Evolutionary conservation across 2,888 invertebrate genomes (phyloP).

Genomic region (Sialis lutaria): DNA sequence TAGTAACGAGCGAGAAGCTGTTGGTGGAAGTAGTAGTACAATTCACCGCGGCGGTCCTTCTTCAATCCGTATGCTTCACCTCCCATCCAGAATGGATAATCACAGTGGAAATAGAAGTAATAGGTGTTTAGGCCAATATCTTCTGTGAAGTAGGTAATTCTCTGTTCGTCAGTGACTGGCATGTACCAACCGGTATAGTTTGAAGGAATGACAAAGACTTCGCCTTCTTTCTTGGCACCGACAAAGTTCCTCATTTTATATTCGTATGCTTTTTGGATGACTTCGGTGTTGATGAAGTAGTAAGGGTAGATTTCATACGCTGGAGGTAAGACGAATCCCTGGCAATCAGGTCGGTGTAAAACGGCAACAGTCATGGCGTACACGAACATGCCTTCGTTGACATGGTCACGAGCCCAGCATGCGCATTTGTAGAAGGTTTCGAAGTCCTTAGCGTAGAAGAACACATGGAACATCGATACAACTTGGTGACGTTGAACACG

Average conservation of each 20-base stretch:
- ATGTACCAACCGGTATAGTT: constrained; percentile 29
- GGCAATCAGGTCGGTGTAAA: constrained; percentile 37
- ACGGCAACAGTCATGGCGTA: constrained; percentile 41
- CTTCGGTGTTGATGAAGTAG: constrained; percentile 40
- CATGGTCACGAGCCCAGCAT: constrained; percentile 21
- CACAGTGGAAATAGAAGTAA: constrained; percentile 41
- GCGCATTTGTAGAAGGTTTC: constrained; percentile 24
- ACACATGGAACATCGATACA: constrained; percentile 18
- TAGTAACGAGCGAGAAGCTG: constrained; percentile 51
- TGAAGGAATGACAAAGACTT: constrained; percentile 24
- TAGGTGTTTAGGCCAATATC: constrained; percentile 44
- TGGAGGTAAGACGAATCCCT: constrained; percentile 40
- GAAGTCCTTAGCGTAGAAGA: constrained; percentile 23
- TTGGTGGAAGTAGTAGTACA: constrained; percentile 46
- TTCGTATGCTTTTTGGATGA: constrained; percentile 28
- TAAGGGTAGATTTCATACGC: constrained; percentile 51
- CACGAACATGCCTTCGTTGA: constrained; percentile 31
- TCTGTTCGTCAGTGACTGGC: constrained; percentile 33
- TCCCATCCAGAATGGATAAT: constrained; percentile 45
- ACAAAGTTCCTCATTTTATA: constrained; percentile 26
- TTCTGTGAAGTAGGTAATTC: constrained; percentile 44
- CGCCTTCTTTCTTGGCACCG: constrained; percentile 7
- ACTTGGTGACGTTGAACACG: constrained; percentile 17
- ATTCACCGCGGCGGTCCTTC: constrained; percentile 31
- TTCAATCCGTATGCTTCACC: constrained; percentile 24